Evolutionary conservation across 2,113 vertebrate species (phyloP).

Genomic region (Tyrannus savana): DNA sequence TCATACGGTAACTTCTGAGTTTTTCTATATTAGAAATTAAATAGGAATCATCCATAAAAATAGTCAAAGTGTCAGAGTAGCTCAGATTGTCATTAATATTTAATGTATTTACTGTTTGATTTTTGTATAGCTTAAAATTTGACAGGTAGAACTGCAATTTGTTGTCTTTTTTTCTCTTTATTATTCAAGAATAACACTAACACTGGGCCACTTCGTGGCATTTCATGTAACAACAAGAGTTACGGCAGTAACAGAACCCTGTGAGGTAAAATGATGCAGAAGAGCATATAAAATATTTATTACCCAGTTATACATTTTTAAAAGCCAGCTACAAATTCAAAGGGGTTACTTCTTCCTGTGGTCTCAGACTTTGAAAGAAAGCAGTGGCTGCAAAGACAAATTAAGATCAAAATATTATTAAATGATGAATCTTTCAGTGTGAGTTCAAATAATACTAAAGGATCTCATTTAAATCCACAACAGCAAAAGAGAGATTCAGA

Average conservation of each 20-base stretch:
- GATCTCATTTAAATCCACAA: conserved; percentile 7
- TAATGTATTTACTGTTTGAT: conserved; percentile 40
- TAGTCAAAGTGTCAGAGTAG: conserved; percentile 19
- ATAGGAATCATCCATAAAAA: not conserved
- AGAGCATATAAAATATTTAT: conserved; percentile 79
- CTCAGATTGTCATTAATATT: conserved; percentile 49
- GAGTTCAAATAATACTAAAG: conserved; percentile 43
- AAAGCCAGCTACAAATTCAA: conserved; percentile 78
- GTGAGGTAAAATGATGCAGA: conserved; percentile 75
- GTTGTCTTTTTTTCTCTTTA: conserved; percentile 19
- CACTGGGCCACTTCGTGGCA: conserved; percentile 23
- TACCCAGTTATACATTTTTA: conserved; percentile 82
- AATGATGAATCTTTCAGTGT: conserved; percentile 30
- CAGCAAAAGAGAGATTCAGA: not conserved
- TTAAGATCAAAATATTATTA: conserved; percentile 73
- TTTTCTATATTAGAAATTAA: not conserved
- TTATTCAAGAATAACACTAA: conserved; percentile 44
- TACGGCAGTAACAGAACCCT: conserved; percentile 48
- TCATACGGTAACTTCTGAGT: not conserved
- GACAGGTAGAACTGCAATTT: conserved; percentile 58
- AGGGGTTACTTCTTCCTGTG: conserved; percentile 69
- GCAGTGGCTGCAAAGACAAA: conserved; percentile 71
- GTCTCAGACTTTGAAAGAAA: conserved; percentile 72
- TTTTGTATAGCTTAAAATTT: conserved; percentile 53
- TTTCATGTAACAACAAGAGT: conserved; percentile 66